Base-by-base conservation (phyloP, 2,797 vertebrate species). In the Anguilla megastoma region DNA sequence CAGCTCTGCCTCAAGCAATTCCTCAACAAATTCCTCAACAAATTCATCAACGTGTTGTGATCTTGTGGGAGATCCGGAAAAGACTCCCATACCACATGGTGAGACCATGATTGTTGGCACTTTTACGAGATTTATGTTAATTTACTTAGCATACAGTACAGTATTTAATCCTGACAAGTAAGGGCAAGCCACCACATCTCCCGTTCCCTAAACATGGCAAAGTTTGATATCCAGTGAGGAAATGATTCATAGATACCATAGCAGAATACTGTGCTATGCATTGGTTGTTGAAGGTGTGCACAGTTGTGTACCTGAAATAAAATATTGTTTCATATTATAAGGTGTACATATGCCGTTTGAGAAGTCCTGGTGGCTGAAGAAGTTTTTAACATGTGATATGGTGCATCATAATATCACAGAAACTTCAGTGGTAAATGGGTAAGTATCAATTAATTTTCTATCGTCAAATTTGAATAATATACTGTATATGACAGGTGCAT, bases 301-400 rank as follows among this genome's bases (percentile, higher is more conserved):
- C 52, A 9, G 56, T 30, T 21, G 21, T 36, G 24, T 33, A 18
- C 16, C 14, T 74, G 50, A 79, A 63, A 66, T 79, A 36, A 27
- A 5, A 41, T 48, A 52, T 69, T 10, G 30, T 87, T 0, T 85
- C 36, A 58, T 58, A 54, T 69, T 16, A 18, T 0, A 71, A 88
- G 88, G 88, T 86, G n/a, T 88, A 56, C 88, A 86, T 41, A 45
- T 88, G 56, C 88, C 85, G 3, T 84, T 88, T 88, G 88, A 88
- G 58, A 88, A 88, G 85, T 88, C 85, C 16, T 88, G 88, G 88
- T 86, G 85, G 88, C 21, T 88, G 60, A 88, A 88, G 88, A 88
- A 88, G 4, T 88, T 88, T 60, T 71, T 88, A 45, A 79, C 58
- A 41, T 88, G 88, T 58, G 88, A 88, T 83, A 76, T 69, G 27